Conservation (phyloP, 2,113 vertebrate species). For the Hippotragus niger region DNA sequence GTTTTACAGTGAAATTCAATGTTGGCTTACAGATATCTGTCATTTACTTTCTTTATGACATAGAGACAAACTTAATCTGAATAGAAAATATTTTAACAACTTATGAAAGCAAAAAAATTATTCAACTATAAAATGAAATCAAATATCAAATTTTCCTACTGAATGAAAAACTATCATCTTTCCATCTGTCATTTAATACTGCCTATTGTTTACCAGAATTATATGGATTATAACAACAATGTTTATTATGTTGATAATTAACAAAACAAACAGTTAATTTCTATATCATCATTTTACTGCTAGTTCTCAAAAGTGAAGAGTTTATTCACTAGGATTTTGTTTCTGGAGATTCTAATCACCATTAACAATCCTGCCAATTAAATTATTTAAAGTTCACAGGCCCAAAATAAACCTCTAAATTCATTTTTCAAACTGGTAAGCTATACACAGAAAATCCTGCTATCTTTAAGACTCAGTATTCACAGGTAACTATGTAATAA, state of each 20-base stretch:
- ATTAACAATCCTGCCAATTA: constrained; percentile 19
- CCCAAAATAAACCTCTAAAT: neutral
- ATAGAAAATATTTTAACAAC: constrained; percentile 52
- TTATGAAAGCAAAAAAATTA: constrained; percentile 45
- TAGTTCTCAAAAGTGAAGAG: neutral
- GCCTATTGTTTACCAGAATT: neutral
- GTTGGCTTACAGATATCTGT: constrained; percentile 17
- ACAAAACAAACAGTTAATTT: constrained; percentile 9
- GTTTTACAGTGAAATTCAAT: constrained; percentile 3
- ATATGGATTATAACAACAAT: neutral
- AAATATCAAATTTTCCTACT: constrained; percentile 14
- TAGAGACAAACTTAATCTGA: neutral
- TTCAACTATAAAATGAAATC: constrained; percentile 19
- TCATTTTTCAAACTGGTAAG: constrained; percentile 23
- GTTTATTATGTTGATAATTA: neutral
- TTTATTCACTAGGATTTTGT: neutral
- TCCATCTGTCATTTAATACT: constrained; percentile 6
- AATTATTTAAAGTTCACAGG: neutral
- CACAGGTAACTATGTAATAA: neutral
- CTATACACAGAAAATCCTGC: neutral
- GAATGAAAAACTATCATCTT: constrained; percentile 42
- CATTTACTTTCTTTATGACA: constrained; percentile 22
- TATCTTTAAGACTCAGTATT: neutral
- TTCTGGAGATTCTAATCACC: neutral
- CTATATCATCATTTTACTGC: neutral